A percentile compares a stretch with the other conserved stretches of the same genome.
Conservation (phyloP, 2,888 invertebrate genomes). For the Heteropelma amictum region DNA sequence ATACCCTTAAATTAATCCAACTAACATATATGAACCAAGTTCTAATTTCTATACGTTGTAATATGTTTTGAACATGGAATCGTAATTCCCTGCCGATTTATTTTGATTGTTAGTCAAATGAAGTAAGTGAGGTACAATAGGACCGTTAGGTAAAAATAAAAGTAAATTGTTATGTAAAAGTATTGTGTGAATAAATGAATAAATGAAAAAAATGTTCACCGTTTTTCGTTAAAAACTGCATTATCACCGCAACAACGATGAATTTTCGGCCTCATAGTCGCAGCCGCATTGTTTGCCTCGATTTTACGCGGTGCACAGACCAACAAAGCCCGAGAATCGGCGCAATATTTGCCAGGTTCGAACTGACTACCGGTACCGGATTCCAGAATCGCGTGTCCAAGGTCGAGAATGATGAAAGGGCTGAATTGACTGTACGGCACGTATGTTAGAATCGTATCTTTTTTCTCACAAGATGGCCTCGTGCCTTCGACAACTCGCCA, state of each 20-base stretch:
- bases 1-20: too few relatives aligned
- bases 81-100: too few relatives aligned
- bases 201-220: constrained; percentile 70
- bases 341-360: constrained; percentile 83
- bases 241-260: constrained; percentile 86
- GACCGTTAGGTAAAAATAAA: too few relatives aligned
- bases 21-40: too few relatives aligned
- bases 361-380: constrained; percentile 77
- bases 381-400: constrained; percentile 82
- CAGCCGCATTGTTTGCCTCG: constrained; percentile 68
- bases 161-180: too few relatives aligned
- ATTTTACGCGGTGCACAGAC: constrained; percentile 80
- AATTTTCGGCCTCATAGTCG: constrained; percentile 75
- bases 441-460: constrained; percentile 71
- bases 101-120: too few relatives aligned
- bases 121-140: too few relatives aligned
- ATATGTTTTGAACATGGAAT: too few relatives aligned
- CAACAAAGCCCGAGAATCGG: constrained; percentile 83
- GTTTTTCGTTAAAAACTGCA: constrained; percentile 81
- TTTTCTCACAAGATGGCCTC: constrained; percentile 75
- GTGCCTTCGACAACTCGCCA: constrained; percentile 77
- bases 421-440: constrained; percentile 65
- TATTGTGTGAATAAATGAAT: too few relatives aligned
- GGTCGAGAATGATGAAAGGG: constrained; percentile 82
- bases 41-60: too few relatives aligned